These are phyloP conservation scores for Crocodylus rhombifer DNA, from an alignment of 2,797 vertebrate genomes.

Conservation along the genomic window DNA sequence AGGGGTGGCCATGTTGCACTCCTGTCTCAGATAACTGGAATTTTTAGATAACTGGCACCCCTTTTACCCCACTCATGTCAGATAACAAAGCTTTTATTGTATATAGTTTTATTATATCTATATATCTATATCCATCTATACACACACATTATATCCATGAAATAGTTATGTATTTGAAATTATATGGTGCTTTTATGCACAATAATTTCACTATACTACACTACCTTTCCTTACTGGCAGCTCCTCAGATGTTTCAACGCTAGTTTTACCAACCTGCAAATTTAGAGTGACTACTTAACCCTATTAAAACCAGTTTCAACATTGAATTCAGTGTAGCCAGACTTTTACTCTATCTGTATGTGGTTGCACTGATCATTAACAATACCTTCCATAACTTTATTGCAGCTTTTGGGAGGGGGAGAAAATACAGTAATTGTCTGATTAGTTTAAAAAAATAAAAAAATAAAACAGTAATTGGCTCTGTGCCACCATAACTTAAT, in stretches of 20 bases:
- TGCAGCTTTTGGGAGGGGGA: background rate
- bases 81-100: no score
- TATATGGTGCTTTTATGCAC: background rate
- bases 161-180: no score
- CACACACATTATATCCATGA: no score
- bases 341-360: background rate
- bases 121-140: no score
- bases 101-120: no score
- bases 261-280: background rate
- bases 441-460: background rate
- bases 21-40: no score
- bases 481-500: background rate
- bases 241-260: rapidly evolving
- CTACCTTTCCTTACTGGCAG: background rate
- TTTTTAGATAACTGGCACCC: no score
- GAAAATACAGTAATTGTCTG: background rate
- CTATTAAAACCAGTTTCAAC: background rate
- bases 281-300: rapidly evolving
- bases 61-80: no score
- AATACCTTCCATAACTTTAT: background rate
- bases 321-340: background rate
- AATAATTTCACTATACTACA: rapidly evolving
- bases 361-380: background rate
- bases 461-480: background rate
- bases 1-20: no score